Conservation (phyloP, 2,113 vertebrate species). For the Solea solea region DNA sequence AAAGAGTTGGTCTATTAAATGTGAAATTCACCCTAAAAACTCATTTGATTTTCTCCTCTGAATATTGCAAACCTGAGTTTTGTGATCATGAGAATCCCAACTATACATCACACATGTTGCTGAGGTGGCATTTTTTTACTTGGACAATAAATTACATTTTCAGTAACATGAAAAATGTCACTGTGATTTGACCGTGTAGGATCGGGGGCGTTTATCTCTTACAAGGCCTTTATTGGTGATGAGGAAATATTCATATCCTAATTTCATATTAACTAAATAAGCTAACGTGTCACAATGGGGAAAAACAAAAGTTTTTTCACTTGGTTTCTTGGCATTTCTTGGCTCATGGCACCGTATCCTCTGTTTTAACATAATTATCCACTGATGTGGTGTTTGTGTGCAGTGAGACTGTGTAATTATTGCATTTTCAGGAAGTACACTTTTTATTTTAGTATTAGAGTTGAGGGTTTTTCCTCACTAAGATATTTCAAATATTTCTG, state of each 20-base stretch:
- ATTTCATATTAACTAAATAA: slow-evolving; percentile 4
- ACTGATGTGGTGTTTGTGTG: neutral
- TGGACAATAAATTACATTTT: neutral
- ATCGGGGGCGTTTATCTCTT: slow-evolving; percentile 2
- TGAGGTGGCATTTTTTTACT: slow-evolving; percentile 24
- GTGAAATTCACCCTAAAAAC: slow-evolving; percentile 13
- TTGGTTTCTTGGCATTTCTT: neutral
- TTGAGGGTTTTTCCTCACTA: neutral
- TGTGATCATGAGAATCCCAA: slow-evolving; percentile 50
- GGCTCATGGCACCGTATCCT: neutral
- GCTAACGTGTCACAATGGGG: too few relatives aligned
- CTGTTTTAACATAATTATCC: too few relatives aligned
- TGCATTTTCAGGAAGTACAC: slow-evolving; percentile 8
- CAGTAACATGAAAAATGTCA: neutral
- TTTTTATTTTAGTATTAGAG: neutral
- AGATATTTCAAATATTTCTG: too few relatives aligned
- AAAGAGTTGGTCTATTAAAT: slow-evolving; percentile 46
- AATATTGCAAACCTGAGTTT: slow-evolving; percentile 37
- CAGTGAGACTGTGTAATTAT: slow-evolving; percentile 2
- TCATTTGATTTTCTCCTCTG: neutral
- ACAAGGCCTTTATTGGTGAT: neutral
- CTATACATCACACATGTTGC: slow-evolving; percentile 4
- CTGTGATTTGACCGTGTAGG: slow-evolving; percentile 13
- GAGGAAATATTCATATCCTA: neutral
- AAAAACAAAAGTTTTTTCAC: neutral